These are phyloP conservation scores for Caenorhabditis japonica DNA, from an alignment of 2,888 invertebrate genomes.

Conservation along the genomic window DNA sequence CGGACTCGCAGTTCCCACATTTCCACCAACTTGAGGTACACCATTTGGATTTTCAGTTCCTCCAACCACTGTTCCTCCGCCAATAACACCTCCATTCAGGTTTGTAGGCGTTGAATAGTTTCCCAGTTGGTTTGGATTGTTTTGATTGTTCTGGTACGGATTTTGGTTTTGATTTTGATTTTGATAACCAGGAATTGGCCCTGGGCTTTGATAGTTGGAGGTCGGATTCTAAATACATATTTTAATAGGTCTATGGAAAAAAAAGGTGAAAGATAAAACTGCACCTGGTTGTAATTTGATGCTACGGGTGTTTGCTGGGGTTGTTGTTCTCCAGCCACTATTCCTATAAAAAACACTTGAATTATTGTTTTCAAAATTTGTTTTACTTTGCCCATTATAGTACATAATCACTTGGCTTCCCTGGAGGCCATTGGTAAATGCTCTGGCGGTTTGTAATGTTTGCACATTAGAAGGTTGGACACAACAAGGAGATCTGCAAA, in stretches of 20 bases:
- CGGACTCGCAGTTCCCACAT: constrained; percentile 2
- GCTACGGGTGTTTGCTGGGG: constrained; percentile 12
- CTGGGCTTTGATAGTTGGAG: constrained; percentile 53
- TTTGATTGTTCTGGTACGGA: background rate
- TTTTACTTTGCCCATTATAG: constrained; percentile 49
- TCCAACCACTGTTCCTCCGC: constrained; percentile 26
- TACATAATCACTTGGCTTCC: constrained; percentile 54
- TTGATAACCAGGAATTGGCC: constrained; percentile 35
- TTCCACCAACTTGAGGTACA: constrained; percentile 5
- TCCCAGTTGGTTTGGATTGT: too few species aligned
- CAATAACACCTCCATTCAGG: constrained; percentile 40
- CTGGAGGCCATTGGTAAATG: constrained; percentile 47
- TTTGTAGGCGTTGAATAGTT: too few species aligned
- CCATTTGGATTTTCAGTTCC: constrained; percentile 11
- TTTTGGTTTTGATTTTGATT: constrained; percentile 23
- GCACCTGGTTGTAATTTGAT: constrained; percentile 48
- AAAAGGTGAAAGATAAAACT: background rate
- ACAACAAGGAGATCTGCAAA: constrained; percentile 44
- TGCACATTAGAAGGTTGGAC: constrained; percentile 43
- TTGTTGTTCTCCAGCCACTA: constrained; percentile 27
- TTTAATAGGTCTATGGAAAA: background rate
- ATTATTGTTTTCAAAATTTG: background rate
- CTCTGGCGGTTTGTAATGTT: constrained; percentile 49
- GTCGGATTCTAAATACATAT: constrained; percentile 10
- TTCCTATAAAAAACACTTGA: constrained; percentile 25